Conservation (phyloP, 35 echinoderm and acorn worm genomes). For the Stichopus chloronotus region DNA sequence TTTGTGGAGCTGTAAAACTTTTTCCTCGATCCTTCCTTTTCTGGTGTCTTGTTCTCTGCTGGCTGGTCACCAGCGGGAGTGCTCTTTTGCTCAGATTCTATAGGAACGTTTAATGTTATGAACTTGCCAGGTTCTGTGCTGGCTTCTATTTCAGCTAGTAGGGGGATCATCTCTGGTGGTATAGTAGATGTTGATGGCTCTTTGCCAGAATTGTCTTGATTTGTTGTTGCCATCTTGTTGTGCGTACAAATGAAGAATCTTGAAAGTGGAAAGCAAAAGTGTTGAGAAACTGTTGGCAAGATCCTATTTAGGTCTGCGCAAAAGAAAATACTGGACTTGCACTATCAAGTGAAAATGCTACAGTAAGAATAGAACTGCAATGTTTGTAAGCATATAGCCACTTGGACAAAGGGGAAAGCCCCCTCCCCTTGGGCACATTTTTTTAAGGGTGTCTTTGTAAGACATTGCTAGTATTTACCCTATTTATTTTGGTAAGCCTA, state of each 20-base stretch:
- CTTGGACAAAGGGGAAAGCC: no score
- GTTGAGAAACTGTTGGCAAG: not conserved
- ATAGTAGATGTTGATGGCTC: not conserved
- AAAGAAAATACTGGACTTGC: no score
- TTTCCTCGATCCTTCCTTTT: not conserved
- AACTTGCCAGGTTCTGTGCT: not conserved
- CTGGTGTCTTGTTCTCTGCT: not conserved
- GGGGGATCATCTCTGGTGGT: constrained; percentile 39
- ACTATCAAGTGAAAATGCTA: no score
- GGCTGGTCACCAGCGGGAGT: not conserved
- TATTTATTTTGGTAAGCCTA: no score
- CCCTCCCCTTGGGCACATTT: no score
- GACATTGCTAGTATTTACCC: no score
- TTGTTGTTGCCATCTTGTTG: not conserved
- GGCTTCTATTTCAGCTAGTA: constrained; percentile 39
- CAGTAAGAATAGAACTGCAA: no score
- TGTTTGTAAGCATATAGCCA: no score
- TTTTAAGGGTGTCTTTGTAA: no score
- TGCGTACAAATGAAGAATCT: not conserved
- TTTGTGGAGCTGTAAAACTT: constrained; percentile 34
- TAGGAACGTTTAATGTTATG: not conserved
- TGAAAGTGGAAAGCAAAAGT: not conserved
- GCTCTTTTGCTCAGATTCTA: not conserved
- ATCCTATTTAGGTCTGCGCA: no score
- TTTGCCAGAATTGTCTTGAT: not conserved